A percentile compares a stretch with the other conserved stretches of the same genome.
phyloP scores from a whole-genome alignment of 2,888 invertebrate genomes.

The Sphaerophoria taeniata region DNA sequence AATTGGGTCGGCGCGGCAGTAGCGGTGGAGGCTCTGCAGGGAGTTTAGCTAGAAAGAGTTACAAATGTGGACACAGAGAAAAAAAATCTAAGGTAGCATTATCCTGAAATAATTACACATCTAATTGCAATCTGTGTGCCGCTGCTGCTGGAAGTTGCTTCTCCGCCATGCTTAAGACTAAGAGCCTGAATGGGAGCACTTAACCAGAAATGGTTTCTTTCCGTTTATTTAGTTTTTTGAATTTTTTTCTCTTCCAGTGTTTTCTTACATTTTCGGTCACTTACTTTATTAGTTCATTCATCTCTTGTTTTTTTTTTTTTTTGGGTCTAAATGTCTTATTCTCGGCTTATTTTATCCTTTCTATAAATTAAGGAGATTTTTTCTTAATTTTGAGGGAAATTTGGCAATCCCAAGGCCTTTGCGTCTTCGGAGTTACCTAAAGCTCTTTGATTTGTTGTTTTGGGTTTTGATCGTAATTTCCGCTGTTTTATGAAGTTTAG shows the following conservation, averaged over 20 bases:
- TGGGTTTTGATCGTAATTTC: not conserved
- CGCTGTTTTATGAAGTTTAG: not conserved
- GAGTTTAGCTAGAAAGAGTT: constrained; percentile 41
- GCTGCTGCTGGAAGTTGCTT: not conserved
- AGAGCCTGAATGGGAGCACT: constrained; percentile 51
- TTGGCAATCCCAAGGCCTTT: not conserved
- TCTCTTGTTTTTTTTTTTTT: constrained; percentile 37
- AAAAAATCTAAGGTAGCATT: constrained; percentile 50
- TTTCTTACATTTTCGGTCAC: constrained; percentile 25
- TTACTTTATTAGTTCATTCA: constrained; percentile 66
- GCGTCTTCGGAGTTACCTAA: not conserved
- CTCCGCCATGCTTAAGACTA: not conserved
- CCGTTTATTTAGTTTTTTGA: constrained; percentile 21
- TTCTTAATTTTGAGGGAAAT: not conserved
- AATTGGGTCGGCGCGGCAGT: constrained; percentile 40
- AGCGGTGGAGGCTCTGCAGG: not conserved
- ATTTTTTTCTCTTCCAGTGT: not conserved
- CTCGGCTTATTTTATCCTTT: constrained; percentile 45
- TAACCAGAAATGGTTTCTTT: constrained; percentile 58
- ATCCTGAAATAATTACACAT: constrained; percentile 71
- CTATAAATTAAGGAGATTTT: constrained; percentile 18
- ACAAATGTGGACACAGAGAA: constrained; percentile 18
- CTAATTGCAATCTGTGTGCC: constrained; percentile 63
- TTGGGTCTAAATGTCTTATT: constrained; percentile 44
- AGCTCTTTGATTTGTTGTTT: constrained; percentile 1